Conservation (phyloP, 2,113 vertebrate genomes). For the Beaufortia kweichowensis region DNA sequence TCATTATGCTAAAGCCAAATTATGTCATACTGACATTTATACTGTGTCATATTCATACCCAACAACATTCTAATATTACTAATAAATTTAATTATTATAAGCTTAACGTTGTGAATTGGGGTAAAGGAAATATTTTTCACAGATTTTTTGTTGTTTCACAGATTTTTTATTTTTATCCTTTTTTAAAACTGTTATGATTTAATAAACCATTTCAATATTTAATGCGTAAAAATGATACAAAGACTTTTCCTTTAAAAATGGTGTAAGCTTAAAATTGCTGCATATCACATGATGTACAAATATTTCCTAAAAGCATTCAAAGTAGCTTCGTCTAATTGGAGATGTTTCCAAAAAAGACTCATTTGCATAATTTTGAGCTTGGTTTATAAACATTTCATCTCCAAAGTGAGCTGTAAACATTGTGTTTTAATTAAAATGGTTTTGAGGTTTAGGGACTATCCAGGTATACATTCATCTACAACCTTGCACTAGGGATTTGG, state of each 20-base stretch:
- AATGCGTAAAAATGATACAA: no score
- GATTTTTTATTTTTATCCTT: no score
- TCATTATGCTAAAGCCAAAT: no score
- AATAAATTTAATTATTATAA: no score
- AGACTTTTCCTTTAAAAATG: background rate
- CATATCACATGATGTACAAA: constrained; percentile 19
- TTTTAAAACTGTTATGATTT: no score
- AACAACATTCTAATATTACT: no score
- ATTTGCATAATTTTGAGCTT: constrained; percentile 31
- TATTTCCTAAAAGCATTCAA: constrained; percentile 32
- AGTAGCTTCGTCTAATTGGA: constrained; percentile 23
- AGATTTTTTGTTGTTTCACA: no score
- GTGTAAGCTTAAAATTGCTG: constrained; percentile 4
- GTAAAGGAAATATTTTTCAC: no score
- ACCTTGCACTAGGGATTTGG: constrained; percentile 1
- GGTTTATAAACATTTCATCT: constrained; percentile 19
- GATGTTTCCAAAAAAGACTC: constrained; percentile 9
- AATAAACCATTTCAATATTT: no score
- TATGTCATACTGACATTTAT: no score
- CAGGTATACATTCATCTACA: background rate
- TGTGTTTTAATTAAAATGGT: constrained; percentile 17
- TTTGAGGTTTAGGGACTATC: constrained; percentile 6
- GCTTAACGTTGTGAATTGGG: no score
- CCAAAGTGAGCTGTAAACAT: constrained; percentile 17
- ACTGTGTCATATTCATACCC: no score